Conservation (phyloP, 1,140 invertebrate species). For the Apis mellifera region DNA sequence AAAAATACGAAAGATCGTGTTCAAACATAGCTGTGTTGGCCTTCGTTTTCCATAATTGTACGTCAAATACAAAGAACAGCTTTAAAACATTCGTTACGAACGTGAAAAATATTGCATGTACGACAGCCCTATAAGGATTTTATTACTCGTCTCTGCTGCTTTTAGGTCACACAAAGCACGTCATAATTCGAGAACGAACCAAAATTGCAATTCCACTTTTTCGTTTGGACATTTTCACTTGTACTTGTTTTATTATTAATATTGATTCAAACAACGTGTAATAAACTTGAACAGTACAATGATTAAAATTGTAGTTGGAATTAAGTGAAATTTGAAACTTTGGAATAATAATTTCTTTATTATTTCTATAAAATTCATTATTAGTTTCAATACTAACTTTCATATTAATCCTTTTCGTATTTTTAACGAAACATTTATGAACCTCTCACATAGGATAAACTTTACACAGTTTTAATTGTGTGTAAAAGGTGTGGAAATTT, state of each 20-base stretch:
- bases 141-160: background rate
- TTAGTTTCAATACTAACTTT: too few species aligned
- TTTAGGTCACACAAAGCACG: background rate
- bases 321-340: too few species aligned
- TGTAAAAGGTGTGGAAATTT: too few species aligned
- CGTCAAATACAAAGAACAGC: background rate
- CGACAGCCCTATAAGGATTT: background rate
- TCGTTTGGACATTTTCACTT: too few species aligned
- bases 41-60: conserved; percentile 17
- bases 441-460: too few species aligned
- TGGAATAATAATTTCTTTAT: too few species aligned
- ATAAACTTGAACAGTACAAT: too few species aligned
- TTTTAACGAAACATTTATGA: too few species aligned
- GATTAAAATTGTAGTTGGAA: too few species aligned
- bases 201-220: conserved; percentile 29
- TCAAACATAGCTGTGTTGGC: background rate
- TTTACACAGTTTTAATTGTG: too few species aligned
- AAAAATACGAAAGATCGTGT: background rate
- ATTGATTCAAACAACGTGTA: background rate
- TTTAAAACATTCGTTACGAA: conserved; percentile 24
- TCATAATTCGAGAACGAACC: background rate
- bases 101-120: background rate
- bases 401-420: too few species aligned
- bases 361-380: too few species aligned
- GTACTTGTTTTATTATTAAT: background rate